phyloP scores from a whole-genome alignment of 2,888 invertebrate genomes.

The Mesorhabditis spiculigera region DNA sequence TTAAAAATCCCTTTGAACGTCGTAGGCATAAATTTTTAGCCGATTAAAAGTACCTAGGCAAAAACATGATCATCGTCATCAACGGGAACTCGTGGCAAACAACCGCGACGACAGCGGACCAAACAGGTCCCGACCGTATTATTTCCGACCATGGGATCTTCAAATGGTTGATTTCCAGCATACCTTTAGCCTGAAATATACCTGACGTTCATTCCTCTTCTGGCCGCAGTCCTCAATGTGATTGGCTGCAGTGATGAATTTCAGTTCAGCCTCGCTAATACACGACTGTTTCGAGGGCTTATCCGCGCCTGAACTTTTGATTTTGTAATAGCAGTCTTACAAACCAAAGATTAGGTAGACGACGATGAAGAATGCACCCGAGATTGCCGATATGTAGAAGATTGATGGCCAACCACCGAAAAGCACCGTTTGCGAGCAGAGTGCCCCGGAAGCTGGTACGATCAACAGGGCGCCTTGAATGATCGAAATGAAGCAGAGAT shows the following conservation, averaged over 20 bases:
- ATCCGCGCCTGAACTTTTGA: conserved; percentile 38
- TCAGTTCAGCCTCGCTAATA: conserved; percentile 49
- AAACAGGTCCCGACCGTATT: conserved; percentile 48
- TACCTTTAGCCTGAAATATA: conserved; percentile 8
- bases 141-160: conserved; percentile 50
- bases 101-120: conserved; percentile 53
- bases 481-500: not conserved
- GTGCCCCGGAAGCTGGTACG: conserved; percentile 52
- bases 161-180: not conserved
- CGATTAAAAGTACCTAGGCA: conserved; percentile 36
- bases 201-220: conserved; percentile 51
- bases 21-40: not conserved
- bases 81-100: conserved; percentile 57
- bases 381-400: conserved; percentile 52
- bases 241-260: conserved; percentile 55
- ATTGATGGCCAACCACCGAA: conserved; percentile 59
- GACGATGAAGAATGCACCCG: conserved; percentile 48
- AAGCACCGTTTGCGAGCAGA: conserved; percentile 52
- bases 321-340: conserved; percentile 1
- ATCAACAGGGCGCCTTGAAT: conserved; percentile 52
- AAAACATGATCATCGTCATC: conserved; percentile 58
- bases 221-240: conserved; percentile 50
- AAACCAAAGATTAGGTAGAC: conserved; percentile 47
- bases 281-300: conserved; percentile 57
- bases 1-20: not conserved